Conservation (phyloP, 1,140 invertebrate species). For the Marisa cornuarietis region DNA sequence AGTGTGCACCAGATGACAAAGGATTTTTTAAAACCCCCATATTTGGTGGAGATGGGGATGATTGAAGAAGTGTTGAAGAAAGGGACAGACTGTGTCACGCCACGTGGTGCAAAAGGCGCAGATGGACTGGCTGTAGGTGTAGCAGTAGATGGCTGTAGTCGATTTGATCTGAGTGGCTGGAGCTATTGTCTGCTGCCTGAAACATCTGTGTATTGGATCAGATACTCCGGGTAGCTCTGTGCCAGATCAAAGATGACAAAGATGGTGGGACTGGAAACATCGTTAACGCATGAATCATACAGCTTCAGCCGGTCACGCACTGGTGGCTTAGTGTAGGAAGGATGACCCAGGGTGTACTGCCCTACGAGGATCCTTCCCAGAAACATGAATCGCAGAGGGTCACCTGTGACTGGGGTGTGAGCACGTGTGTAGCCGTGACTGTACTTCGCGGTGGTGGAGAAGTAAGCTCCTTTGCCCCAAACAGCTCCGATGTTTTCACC, state of each 20-base stretch:
- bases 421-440: conserved; percentile 42
- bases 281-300: conserved; percentile 58
- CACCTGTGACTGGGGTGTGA: neutral
- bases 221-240: conserved; percentile 58
- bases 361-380: conserved; percentile 52
- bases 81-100: too few species aligned
- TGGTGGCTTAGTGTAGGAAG: conserved; percentile 41
- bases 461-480: conserved; percentile 58
- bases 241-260: conserved; percentile 54
- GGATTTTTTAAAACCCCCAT: too few species aligned
- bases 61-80: too few species aligned
- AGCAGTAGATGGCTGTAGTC: too few species aligned
- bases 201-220: conserved; percentile 26
- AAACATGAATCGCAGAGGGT: conserved; percentile 39
- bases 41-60: too few species aligned
- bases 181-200: too few species aligned
- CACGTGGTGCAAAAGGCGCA: too few species aligned
- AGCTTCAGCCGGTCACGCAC: conserved; percentile 38
- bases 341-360: conserved; percentile 39
- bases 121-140: too few species aligned
- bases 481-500: conserved; percentile 43
- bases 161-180: too few species aligned
- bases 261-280: conserved; percentile 43
- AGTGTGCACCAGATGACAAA: too few species aligned
- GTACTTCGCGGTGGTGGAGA: conserved; percentile 48